These are phyloP conservation scores for Nomada flava DNA, from an alignment of 2,888 invertebrate species.

Conservation along the genomic window DNA sequence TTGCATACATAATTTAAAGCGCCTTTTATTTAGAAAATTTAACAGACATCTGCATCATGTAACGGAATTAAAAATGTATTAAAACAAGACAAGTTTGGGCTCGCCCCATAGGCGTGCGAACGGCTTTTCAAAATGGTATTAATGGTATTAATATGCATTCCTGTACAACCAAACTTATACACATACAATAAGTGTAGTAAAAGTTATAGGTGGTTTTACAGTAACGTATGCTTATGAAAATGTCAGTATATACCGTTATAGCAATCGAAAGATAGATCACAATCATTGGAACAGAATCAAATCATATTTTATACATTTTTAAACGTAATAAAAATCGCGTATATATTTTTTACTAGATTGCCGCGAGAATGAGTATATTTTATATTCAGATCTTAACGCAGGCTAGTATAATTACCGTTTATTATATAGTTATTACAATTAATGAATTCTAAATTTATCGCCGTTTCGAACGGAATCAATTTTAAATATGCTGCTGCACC, in stretches of 20 bases:
- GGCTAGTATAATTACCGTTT: background rate
- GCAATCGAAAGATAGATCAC: constrained; percentile 63
- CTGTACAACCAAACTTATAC: constrained; percentile 9
- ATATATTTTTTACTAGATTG: background rate
- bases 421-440: no score
- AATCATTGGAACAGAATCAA: constrained; percentile 58
- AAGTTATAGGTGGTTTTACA: constrained; percentile 53
- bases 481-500: background rate
- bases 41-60: background rate
- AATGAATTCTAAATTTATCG: background rate
- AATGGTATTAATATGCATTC: constrained; percentile 8
- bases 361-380: background rate
- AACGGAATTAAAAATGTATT: background rate
- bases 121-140: background rate
- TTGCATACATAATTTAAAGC: background rate
- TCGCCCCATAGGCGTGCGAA: background rate
- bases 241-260: constrained; percentile 66
- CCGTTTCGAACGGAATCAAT: background rate
- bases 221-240: constrained; percentile 61
- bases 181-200: constrained; percentile 45
- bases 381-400: background rate
- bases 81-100: background rate
- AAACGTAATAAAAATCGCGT: background rate
- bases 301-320: constrained; percentile 12
- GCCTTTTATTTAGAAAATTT: background rate